A percentile compares a stretch with the other conserved stretches of the same genome.
Evolutionary conservation across 2,113 vertebrate genomes (phyloP).

Genomic region (Takifugu bimaculatus): DNA sequence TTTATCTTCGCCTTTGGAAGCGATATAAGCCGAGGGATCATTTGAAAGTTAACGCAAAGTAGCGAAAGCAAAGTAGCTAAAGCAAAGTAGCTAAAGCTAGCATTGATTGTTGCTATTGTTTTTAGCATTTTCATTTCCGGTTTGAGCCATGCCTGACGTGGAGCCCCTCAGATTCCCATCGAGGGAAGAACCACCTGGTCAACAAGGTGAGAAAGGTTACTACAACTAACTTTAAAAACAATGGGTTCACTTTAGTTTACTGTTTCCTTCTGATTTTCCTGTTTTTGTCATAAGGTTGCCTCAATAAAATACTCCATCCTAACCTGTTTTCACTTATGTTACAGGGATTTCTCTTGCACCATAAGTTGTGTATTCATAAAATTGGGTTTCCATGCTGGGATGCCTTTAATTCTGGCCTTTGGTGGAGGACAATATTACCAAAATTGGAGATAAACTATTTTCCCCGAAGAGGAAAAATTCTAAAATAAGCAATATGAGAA

Average conservation of each 20-base stretch:
- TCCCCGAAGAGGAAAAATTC: too few species aligned
- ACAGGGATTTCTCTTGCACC: background rate
- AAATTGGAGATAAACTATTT: too few species aligned
- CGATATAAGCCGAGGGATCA: slow-evolving; percentile 23
- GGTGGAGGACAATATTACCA: too few species aligned
- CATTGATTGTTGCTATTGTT: background rate
- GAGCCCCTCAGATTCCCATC: slow-evolving; percentile 62
- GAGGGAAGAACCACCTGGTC: slow-evolving; percentile 40
- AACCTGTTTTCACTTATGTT: background rate
- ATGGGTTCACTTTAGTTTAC: background rate
- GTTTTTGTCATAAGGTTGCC: background rate
- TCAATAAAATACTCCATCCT: too few species aligned
- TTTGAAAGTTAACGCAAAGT: slow-evolving; percentile 4
- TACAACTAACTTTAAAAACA: background rate
- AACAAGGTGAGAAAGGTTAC: slow-evolving; percentile 51
- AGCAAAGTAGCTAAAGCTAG: too few species aligned
- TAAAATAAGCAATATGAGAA: too few species aligned
- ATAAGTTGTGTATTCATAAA: too few species aligned
- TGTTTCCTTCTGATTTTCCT: background rate
- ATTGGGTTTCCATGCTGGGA: too few species aligned
- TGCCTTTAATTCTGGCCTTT: too few species aligned
- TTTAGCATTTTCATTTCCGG: background rate
- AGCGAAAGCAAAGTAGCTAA: too few species aligned
- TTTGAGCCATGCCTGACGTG: slow-evolving; percentile 57
- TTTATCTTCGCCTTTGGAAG: slow-evolving; percentile 28